Percentiles rank a stretch among this genome's conserved stretches.
phyloP scores from a whole-genome alignment of 2,113 vertebrate species.

The Sterna hirundo region DNA sequence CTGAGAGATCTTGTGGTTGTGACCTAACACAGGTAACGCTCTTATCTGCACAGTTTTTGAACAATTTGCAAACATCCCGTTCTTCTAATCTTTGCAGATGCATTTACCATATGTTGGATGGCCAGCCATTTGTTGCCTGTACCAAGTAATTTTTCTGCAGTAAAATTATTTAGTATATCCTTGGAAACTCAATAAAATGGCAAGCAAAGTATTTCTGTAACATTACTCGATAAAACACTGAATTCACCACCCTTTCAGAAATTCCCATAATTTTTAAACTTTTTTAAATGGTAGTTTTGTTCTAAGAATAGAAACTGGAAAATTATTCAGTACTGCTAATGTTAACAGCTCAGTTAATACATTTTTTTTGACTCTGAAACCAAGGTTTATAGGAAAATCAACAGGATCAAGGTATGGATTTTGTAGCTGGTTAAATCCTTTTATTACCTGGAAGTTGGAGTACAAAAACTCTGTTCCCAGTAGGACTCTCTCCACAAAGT shows the following conservation, averaged over 20 bases:
- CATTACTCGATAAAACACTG: background rate
- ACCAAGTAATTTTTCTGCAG: background rate
- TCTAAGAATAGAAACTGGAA: constrained; percentile 42
- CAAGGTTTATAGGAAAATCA: constrained; percentile 57
- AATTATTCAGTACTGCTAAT: constrained; percentile 23
- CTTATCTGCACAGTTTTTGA: background rate
- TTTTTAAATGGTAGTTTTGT: background rate
- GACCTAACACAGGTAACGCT: background rate
- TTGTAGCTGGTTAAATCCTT: background rate
- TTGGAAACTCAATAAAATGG: background rate
- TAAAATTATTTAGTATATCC: background rate
- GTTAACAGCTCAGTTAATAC: constrained; percentile 31
- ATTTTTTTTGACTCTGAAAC: constrained; percentile 47
- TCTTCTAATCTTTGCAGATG: background rate
- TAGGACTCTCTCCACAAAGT: background rate
- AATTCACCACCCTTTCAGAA: background rate
- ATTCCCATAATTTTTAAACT: background rate
- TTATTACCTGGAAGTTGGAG: background rate
- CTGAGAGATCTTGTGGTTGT: background rate
- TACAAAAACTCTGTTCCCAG: background rate
- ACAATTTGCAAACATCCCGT: background rate
- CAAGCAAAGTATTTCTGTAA: background rate
- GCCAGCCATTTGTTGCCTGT: background rate
- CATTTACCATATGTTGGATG: background rate
- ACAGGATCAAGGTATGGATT: background rate